These are phyloP conservation scores for Pentalonia nigronervosa DNA, from an alignment of 1,140 invertebrate genomes.

Conservation along the genomic window DNA sequence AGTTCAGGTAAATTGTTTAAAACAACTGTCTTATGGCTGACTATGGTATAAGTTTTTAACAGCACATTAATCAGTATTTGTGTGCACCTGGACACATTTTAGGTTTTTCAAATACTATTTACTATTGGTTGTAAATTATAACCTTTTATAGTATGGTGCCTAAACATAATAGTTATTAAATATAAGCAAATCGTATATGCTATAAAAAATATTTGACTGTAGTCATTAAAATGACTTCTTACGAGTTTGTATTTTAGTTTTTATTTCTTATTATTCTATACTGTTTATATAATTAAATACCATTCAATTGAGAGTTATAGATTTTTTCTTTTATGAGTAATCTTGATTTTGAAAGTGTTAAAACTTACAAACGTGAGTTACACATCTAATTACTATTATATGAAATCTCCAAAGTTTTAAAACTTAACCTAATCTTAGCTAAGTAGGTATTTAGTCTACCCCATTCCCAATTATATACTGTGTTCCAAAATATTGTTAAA, in stretches of 20 bases:
- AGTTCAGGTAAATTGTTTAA: background rate
- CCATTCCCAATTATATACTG: background rate
- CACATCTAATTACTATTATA: background rate
- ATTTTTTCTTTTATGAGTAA: background rate
- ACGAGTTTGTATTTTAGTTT: too few species aligned
- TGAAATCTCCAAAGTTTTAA: background rate
- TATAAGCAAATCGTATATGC: slow-evolving; percentile 10
- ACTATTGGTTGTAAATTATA: background rate
- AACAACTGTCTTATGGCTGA: too few species aligned
- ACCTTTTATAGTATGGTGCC: background rate
- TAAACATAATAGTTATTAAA: background rate
- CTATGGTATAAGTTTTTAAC: background rate
- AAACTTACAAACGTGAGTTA: background rate
- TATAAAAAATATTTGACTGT: background rate
- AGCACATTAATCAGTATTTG: background rate
- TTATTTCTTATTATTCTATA: background rate
- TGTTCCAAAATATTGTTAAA: background rate
- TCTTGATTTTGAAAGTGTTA: background rate
- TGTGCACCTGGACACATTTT: background rate
- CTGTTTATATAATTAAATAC: background rate
- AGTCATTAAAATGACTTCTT: background rate
- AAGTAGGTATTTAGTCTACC: background rate
- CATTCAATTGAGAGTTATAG: background rate
- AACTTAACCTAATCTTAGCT: background rate
- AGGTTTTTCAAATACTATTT: background rate